Percentiles rank a stretch among this genome's conserved stretches.
phyloP scores from a whole-genome alignment of 2,113 vertebrate genomes.

The Paramormyrops kingsleyae region DNA sequence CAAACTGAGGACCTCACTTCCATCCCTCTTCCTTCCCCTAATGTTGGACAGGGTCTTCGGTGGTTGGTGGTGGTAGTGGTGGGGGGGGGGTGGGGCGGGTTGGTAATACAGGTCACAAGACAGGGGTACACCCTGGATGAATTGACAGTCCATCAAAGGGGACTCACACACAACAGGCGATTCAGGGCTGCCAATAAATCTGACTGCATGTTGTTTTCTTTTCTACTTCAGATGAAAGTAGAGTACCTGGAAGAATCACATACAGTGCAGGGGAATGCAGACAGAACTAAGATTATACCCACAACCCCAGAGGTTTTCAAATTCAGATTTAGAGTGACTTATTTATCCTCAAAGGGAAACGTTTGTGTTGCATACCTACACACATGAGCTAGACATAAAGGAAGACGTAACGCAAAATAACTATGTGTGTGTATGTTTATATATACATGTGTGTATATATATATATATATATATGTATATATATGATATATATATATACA shows the following conservation, averaged over 20 bases:
- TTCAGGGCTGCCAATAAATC: neutral
- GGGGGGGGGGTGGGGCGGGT: too few species aligned
- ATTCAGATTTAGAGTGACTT: neutral
- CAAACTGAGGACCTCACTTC: neutral
- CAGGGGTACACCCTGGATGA: neutral
- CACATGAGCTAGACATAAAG: neutral
- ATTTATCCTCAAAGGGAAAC: neutral
- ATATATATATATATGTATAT: too few species aligned
- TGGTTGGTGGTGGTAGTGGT: too few species aligned
- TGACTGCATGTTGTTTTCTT: neutral
- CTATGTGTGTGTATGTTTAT: neutral
- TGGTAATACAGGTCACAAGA: neutral
- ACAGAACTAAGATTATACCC: neutral
- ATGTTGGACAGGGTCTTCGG: neutral
- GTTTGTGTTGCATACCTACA: neutral
- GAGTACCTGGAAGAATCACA: neutral
- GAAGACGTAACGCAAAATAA: too few species aligned
- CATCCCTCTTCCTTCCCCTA: neutral
- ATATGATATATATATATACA: too few species aligned
- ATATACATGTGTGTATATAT: too few species aligned
- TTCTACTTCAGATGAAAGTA: neutral
- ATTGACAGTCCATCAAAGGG: neutral
- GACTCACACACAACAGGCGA: neutral
- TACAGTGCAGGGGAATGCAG: neutral
- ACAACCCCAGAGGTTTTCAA: neutral